A percentile compares a stretch with the other conserved stretches of the same genome.
Evolutionary conservation across 1,140 invertebrate species (phyloP).

Genomic region (Cherax destructor): DNA sequence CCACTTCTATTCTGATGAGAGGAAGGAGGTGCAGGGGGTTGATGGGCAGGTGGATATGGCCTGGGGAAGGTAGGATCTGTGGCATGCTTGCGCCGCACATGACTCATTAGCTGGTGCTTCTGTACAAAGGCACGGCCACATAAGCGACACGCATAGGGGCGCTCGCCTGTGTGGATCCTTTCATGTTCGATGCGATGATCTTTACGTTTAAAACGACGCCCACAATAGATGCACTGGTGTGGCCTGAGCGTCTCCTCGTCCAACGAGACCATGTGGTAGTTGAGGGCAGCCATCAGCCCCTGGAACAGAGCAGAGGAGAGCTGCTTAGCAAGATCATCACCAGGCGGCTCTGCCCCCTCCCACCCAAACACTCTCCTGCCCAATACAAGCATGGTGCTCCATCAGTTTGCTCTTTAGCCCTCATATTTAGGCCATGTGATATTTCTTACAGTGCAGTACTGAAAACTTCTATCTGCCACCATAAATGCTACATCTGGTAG

Average conservation of each 20-base stretch:
- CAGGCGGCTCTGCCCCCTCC: conserved; percentile 33
- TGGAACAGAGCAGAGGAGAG: conserved; percentile 71
- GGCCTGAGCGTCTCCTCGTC: conserved; percentile 76
- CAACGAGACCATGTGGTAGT: conserved; percentile 55
- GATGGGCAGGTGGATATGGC: conserved; percentile 43
- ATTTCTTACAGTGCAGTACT: not conserved
- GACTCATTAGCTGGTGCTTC: conserved; percentile 74
- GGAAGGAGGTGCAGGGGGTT: conserved; percentile 44
- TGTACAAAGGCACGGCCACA: conserved; percentile 73
- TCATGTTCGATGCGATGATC: conserved; percentile 74
- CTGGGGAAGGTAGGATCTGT: conserved; percentile 37
- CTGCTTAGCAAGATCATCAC: conserved; percentile 59
- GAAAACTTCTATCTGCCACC: not conserved
- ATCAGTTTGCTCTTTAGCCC: conserved; percentile 20
- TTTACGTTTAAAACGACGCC: conserved; percentile 77
- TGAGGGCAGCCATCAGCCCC: conserved; percentile 69
- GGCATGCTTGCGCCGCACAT: conserved; percentile 73
- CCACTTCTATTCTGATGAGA: conserved; percentile 27
- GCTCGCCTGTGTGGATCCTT: conserved; percentile 74
- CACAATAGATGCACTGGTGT: conserved; percentile 79
- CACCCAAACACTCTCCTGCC: conserved; percentile 31
- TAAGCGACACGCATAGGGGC: conserved; percentile 71
- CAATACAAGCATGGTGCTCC: conserved; percentile 12
- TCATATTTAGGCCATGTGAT: not conserved
- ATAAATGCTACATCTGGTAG: conserved; percentile 49